Evolutionary conservation across 2,113 vertebrate species (phyloP).

Genomic region (Passer montanus): DNA sequence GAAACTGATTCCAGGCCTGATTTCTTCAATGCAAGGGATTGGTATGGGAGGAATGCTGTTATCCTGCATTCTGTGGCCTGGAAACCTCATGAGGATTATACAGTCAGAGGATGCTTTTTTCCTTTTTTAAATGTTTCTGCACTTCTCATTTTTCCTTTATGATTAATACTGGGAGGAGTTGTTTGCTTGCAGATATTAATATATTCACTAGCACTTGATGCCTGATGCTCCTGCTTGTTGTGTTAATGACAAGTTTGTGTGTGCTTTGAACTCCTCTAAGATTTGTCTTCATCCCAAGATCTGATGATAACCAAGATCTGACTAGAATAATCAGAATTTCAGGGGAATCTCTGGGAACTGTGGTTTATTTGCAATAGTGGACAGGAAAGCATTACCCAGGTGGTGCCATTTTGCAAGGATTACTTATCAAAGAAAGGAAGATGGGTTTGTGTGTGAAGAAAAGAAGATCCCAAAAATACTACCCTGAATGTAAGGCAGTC

Average conservation of each 20-base stretch:
- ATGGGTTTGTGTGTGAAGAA: not conserved
- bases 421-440: not conserved
- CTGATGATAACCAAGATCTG: not conserved
- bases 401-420: not conserved
- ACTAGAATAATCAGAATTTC: not conserved
- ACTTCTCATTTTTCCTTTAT: not conserved
- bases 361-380: not conserved
- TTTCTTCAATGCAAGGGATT: conserved; percentile 62
- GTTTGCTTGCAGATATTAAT: not conserved
- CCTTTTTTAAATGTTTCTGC: not conserved
- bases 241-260: not conserved
- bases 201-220: not conserved
- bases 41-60: conserved; percentile 79
- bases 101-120: not conserved
- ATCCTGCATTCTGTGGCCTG: conserved; percentile 66
- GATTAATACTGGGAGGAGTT: not conserved
- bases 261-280: not conserved
- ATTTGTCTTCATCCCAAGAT: not conserved
- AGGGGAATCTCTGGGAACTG: not conserved
- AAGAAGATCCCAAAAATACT: conserved; percentile 44
- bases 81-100: conserved; percentile 58
- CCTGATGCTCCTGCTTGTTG: not conserved
- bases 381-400: not conserved
- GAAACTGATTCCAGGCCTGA: conserved; percentile 52
- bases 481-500: not conserved